phyloP scores from a whole-genome alignment of 2,797 vertebrate species.

The Neosilurus hyrtlii region DNA sequence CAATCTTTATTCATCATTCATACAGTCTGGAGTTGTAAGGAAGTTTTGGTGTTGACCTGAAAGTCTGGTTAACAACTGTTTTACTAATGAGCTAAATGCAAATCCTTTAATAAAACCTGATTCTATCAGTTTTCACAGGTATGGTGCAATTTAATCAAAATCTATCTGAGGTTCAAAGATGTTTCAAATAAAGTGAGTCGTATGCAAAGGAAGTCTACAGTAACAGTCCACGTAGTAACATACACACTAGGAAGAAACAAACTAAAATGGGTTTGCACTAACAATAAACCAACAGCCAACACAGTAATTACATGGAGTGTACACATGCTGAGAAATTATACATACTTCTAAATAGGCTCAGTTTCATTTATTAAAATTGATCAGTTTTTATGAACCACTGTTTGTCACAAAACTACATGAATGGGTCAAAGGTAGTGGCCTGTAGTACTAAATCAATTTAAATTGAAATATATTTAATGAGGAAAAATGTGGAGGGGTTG shows the following conservation, averaged over 20 bases:
- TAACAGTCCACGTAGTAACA: constrained; percentile 4
- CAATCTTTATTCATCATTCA: constrained; percentile 19
- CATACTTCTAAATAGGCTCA: neutral
- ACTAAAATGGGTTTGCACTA: neutral
- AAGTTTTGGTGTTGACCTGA: constrained; percentile 26
- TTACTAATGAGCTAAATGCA: constrained; percentile 8
- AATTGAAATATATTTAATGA: neutral
- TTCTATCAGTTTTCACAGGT: neutral
- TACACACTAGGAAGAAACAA: neutral
- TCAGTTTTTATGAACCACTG: neutral
- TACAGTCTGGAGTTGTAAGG: neutral
- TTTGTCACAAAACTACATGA: neutral
- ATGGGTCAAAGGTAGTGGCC: neutral
- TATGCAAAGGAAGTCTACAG: neutral
- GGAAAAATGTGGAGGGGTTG: neutral
- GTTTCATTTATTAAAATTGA: neutral
- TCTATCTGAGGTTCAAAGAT: neutral
- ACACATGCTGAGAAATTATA: neutral
- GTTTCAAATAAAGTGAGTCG: neutral
- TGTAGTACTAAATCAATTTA: neutral
- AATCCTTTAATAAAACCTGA: neutral
- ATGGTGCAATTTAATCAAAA: constrained; percentile 1
- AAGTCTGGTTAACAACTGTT: constrained; percentile 16
- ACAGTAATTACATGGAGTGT: neutral
- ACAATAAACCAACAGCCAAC: neutral